These are phyloP conservation scores for Notoglanidium macrostoma DNA, from an alignment of 2,797 vertebrate species.

Conservation along the genomic window DNA sequence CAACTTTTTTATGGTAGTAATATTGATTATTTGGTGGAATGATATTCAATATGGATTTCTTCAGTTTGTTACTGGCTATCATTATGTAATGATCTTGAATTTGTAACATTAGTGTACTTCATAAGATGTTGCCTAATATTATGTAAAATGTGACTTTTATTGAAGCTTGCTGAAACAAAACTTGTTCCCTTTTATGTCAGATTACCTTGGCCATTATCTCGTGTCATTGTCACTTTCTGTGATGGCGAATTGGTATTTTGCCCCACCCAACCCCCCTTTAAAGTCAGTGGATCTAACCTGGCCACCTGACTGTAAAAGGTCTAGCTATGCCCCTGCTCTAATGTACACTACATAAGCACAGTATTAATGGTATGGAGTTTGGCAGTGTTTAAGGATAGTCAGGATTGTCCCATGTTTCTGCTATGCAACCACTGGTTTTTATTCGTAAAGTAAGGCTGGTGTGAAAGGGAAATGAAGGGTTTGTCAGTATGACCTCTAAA, in stretches of 20 bases:
- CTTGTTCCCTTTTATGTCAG: not conserved
- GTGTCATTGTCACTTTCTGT: not conserved
- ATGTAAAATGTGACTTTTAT: not conserved
- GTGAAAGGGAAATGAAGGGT: slow-evolving; percentile 40
- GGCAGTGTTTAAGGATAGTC: not conserved
- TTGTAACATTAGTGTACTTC: not conserved
- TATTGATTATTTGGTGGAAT: not conserved
- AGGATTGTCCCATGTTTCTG: slow-evolving; percentile 23
- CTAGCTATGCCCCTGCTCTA: not conserved
- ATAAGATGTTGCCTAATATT: not conserved
- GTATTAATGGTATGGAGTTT: not conserved
- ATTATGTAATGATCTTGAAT: not conserved
- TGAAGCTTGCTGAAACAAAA: not conserved
- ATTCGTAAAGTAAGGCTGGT: slow-evolving; percentile 19
- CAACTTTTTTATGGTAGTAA: not conserved
- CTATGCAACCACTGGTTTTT: slow-evolving; percentile 17
- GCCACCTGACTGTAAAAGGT: not conserved
- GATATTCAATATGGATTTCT: not conserved
- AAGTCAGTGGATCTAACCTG: not conserved
- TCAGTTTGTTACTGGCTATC: not conserved
- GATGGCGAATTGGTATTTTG: not conserved
- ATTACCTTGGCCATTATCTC: not conserved
- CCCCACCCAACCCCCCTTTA: not conserved
- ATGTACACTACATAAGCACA: not conserved
- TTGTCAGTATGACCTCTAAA: slow-evolving; percentile 44